Evolutionary conservation across 2,888 invertebrate species (phyloP).

Genomic region (Tachystola acroxantha): DNA sequence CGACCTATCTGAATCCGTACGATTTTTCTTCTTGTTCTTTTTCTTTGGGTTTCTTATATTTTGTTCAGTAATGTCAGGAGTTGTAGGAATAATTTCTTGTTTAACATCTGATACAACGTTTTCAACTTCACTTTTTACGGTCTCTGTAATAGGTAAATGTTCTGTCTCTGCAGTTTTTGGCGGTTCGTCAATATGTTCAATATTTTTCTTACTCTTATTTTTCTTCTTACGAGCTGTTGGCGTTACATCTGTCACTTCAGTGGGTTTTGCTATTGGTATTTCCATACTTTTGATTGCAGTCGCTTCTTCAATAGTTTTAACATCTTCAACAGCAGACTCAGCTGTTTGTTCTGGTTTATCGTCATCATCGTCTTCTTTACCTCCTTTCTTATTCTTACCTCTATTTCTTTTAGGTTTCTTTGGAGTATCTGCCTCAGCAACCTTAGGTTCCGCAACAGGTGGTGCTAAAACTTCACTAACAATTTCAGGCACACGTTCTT

Average conservation of each 20-base stretch:
- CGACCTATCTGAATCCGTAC: slow-evolving; percentile 53
- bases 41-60: slow-evolving; percentile 41
- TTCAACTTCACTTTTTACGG: slow-evolving; percentile 7
- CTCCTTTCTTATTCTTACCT: slow-evolving; percentile 60
- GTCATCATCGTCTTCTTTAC: slow-evolving; percentile 23
- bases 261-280: slow-evolving; percentile 10
- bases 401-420: slow-evolving; percentile 69
- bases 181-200: slow-evolving; percentile 5
- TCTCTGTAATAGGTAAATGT: slow-evolving; percentile 5
- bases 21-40: slow-evolving; percentile 64
- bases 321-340: neutral
- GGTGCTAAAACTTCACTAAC: slow-evolving; percentile 24
- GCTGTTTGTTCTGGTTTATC: slow-evolving; percentile 19
- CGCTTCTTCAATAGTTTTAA: neutral
- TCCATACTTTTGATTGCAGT: slow-evolving; percentile 14
- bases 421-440: slow-evolving; percentile 36
- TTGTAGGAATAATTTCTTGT: slow-evolving; percentile 8
- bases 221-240: slow-evolving; percentile 59
- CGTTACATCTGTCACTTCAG: slow-evolving; percentile 17
- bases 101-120: slow-evolving; percentile 10
- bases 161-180: slow-evolving; percentile 8
- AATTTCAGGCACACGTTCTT: slow-evolving; percentile 31
- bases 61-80: slow-evolving; percentile 20
- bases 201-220: slow-evolving; percentile 47
- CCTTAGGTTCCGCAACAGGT: slow-evolving; percentile 13